phyloP scores from a whole-genome alignment of 2,888 invertebrate genomes.

The Microctonus brassicae region DNA sequence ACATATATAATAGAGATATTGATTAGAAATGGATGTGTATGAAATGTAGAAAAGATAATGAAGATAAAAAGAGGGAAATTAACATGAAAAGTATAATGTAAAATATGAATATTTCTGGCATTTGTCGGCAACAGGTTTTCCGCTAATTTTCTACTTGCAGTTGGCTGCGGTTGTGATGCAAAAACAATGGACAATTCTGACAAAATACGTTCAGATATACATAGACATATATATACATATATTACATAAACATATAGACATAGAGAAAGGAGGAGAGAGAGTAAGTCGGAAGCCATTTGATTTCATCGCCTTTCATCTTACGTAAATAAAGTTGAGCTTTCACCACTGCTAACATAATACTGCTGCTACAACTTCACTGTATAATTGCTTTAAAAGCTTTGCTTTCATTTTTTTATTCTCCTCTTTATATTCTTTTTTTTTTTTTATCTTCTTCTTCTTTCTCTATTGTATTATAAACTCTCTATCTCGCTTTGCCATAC shows the following conservation, averaged over 20 bases:
- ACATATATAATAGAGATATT: too few species aligned
- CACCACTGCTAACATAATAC: conserved; percentile 23
- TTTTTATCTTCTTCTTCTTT: not conserved
- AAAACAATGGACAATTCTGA: conserved; percentile 23
- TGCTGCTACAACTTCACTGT: conserved; percentile 24
- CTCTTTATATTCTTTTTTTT: not conserved
- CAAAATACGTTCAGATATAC: not conserved
- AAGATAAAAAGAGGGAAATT: not conserved
- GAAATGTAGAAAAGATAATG: not conserved
- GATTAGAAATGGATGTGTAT: too few species aligned
- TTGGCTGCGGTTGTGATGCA: conserved; percentile 6
- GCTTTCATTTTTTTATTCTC: conserved; percentile 1
- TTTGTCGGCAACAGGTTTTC: conserved; percentile 48
- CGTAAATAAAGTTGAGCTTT: conserved; percentile 25
- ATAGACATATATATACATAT: conserved; percentile 1
- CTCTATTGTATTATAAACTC: conserved; percentile 5
- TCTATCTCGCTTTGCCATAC: not conserved
- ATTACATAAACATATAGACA: not conserved
- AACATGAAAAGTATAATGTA: not conserved
- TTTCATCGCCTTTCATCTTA: conserved; percentile 33
- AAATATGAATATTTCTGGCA: not conserved
- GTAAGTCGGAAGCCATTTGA: conserved; percentile 32
- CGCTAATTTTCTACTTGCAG: conserved; percentile 38
- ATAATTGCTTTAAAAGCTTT: conserved; percentile 31
- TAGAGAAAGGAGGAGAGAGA: conserved; percentile 19